Conservation (phyloP, 2,797 vertebrate genomes). For the Tenualosa ilisha region DNA sequence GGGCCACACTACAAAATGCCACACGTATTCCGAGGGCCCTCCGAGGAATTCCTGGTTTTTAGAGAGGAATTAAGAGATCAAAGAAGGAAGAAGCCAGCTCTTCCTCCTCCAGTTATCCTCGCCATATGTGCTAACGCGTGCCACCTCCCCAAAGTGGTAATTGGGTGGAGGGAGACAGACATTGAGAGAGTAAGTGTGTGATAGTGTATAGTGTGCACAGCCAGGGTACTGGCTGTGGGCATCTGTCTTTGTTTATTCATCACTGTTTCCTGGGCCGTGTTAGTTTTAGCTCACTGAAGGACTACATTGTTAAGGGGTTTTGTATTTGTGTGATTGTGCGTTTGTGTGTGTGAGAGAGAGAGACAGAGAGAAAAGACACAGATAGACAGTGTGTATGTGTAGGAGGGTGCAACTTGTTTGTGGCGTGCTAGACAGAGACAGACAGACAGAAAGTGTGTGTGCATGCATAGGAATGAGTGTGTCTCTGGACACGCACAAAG, state of each 20-base stretch:
- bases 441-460: background rate
- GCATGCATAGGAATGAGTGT: background rate
- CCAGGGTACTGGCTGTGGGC: background rate
- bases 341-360: background rate
- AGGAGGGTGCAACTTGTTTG: background rate
- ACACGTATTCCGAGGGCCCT: conserved; percentile 34
- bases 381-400: background rate
- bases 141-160: conserved; percentile 30
- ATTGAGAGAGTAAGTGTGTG: background rate
- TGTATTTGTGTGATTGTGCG: background rate
- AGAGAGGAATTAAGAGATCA: conserved; percentile 40
- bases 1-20: conserved; percentile 41
- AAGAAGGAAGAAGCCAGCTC: conserved; percentile 39
- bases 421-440: background rate
- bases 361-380: too few species aligned
- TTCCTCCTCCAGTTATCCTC: background rate
- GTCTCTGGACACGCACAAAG: background rate
- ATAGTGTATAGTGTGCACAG: background rate
- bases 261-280: background rate
- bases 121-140: background rate
- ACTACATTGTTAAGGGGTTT: background rate
- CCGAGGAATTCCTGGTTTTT: conserved; percentile 14
- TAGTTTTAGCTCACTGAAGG: conserved; percentile 4
- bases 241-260: background rate
- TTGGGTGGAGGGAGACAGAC: conserved; percentile 20